Base-by-base conservation (phyloP, 2,113 vertebrate genomes). In the Anser cygnoides region DNA sequence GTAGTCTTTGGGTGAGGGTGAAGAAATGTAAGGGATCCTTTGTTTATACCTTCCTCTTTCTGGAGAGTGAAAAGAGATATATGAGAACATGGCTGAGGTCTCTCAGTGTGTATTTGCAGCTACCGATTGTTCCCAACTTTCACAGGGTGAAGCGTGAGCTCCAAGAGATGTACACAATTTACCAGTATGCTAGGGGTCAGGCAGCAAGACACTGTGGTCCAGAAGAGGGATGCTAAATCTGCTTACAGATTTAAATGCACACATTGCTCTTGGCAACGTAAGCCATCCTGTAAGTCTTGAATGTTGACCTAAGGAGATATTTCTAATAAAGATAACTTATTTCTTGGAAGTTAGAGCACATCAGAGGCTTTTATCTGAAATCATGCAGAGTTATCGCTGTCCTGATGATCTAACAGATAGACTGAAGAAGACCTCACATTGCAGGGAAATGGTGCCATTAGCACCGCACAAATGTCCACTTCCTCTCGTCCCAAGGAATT, bases 261-360 rank as follows among this genome's bases (percentile, higher is more conserved):
- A 52, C 52, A 33, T 84, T 92, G 52, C 75, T 96, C 95, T 95
- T 85, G 52, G 62, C 87, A 90, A 63, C 16, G 37, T 39, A 90
- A 94, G 49, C 77, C 73, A 71, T 75, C 49, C 58, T 68, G 21
- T 91, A 96, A 92, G 89, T 82, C 87, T 62, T 78, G 92, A 96
- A 84, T 73, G 61, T 46, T 91, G 89, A 97, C 92, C 86, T 84
- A 68, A 86, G 89, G 95, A 94, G 97, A 93, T 94, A 97, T 78
- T 96, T 87, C 67, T 68, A 93, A 89, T 80, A 95, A 78, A 92
- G 75, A 89, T 88, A 94, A 92, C 87, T 86, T 52, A 77, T 83
- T 95, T 97, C 84, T 70, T 96, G 79, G 65, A 89, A 96, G 95
- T 95, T 72, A 92, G 62, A 90, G 46, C 70, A 62, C 75, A 95